phyloP scores from a whole-genome alignment of 1,140 invertebrate genomes.

The Drosophila chauvacae region DNA sequence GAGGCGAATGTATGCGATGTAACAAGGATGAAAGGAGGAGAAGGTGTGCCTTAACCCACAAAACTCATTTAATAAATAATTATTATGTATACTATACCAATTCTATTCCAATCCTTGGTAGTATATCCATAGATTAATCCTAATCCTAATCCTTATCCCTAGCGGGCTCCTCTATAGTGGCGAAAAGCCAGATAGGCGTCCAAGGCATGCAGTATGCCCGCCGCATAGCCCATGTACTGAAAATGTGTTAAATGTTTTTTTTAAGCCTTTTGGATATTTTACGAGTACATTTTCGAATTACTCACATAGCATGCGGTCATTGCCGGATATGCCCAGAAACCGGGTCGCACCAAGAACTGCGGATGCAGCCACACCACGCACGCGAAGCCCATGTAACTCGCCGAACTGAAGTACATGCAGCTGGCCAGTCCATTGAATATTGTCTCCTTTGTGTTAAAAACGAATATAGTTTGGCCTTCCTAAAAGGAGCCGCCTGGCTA shows the following conservation, averaged over 20 bases:
- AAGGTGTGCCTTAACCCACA: conserved; percentile 33
- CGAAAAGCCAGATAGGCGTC: conserved; percentile 90
- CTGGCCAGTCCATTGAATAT: conserved; percentile 91
- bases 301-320: conserved; percentile 94
- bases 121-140: background rate
- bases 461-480: background rate
- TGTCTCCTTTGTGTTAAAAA: conserved; percentile 87
- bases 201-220: conserved; percentile 89
- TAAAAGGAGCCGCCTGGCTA: background rate
- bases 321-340: conserved; percentile 90
- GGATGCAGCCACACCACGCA: conserved; percentile 91
- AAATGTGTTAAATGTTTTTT: background rate
- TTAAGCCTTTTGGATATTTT: background rate
- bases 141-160: conserved; percentile 9
- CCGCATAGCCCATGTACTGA: conserved; percentile 90
- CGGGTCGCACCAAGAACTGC: conserved; percentile 86
- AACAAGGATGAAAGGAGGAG: conserved; percentile 2
- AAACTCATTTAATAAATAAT: conserved; percentile 22
- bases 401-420: conserved; percentile 90
- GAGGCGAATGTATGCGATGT: conserved; percentile 11
- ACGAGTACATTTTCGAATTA: conserved; percentile 39
- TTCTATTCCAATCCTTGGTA: background rate
- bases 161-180: conserved; percentile 87
- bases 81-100: conserved; percentile 1
- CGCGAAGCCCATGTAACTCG: conserved; percentile 90